Evolutionary conservation across 2,113 vertebrate species (phyloP).

Genomic region (Hystrix brachyura): DNA sequence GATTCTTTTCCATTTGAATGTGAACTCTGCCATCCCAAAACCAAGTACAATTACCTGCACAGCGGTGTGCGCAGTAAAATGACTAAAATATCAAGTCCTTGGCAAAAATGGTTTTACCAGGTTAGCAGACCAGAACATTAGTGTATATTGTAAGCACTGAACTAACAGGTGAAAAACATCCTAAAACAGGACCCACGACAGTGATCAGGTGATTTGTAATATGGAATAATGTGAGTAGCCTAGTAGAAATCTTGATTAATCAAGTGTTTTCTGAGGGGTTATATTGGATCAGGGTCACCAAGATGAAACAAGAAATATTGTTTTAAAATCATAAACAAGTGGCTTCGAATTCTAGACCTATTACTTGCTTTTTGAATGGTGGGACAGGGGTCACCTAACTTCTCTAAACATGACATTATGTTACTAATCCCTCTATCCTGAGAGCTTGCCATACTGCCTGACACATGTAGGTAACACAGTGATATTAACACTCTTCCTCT

Average conservation of each 20-base stretch:
- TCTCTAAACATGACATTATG: neutral
- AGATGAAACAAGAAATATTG: slow-evolving; percentile 40
- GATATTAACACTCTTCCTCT: neutral
- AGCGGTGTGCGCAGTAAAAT: neutral
- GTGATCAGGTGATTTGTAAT: neutral
- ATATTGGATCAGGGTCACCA: neutral
- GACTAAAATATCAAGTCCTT: neutral
- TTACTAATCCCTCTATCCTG: neutral
- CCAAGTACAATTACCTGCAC: neutral
- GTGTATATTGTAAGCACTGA: neutral
- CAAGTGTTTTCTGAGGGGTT: neutral
- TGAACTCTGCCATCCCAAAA: neutral
- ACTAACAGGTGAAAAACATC: neutral
- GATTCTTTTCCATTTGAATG: neutral
- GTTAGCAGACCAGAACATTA: slow-evolving; percentile 2
- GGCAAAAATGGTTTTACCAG: neutral
- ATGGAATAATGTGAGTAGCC: neutral
- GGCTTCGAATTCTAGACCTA: neutral
- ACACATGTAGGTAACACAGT: neutral
- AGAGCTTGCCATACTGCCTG: neutral
- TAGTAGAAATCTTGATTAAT: neutral
- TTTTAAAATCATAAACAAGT: neutral
- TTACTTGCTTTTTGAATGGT: neutral
- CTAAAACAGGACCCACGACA: neutral
- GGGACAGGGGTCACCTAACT: neutral